Evolutionary conservation across 2,113 vertebrate genomes (phyloP), one percentile per base, ranked within the genome.

Genomic region (Rhinichthys klamathensis): DNA sequence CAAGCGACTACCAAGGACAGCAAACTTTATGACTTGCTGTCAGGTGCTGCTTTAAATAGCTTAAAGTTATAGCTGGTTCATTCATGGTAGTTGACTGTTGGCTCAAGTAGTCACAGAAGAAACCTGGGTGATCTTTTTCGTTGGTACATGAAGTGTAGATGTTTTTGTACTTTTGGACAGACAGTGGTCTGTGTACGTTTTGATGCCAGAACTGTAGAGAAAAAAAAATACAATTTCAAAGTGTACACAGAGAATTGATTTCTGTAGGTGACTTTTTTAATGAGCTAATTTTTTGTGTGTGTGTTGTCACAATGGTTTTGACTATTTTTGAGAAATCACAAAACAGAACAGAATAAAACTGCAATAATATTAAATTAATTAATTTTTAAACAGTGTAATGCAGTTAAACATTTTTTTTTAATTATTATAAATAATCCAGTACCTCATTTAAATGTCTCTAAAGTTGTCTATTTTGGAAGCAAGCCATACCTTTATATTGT

Each of bases 41-140:
- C 88, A 91, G 89, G 87, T 92, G 91, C 88, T 84, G 89, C 90
- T 91, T 91, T 89, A 92, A 92, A 91, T 85, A 49, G 79, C 91
- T 85, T 89, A 87, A 90, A 92, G 90, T 86, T 86, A 87, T n/a
- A 70, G 82, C 18, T 63, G 44, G 27, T 80, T 65, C 61, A 27
- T 84, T 60, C 60, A 41, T 83, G 80, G 38, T 80, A 81, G 72
- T 83, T 80, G 82, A 74, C 85, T 84, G 76, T 69, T 84, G 76
- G 61, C 63, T 81, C 46, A 76, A 76, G 74, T 76, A 76, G 74
- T 76, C 74, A 76, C 74, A 54, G 25, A 76, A 81, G 79, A 67
- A 67, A 30, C 16, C 44, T 18, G n/a, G 32, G 15, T 63, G 25
- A 49, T 81, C 79, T 69, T 23, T 23, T 67, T 67, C 44, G 0